Conservation (phyloP, 2,797 vertebrate species). For the Anisognathus igniventris region DNA sequence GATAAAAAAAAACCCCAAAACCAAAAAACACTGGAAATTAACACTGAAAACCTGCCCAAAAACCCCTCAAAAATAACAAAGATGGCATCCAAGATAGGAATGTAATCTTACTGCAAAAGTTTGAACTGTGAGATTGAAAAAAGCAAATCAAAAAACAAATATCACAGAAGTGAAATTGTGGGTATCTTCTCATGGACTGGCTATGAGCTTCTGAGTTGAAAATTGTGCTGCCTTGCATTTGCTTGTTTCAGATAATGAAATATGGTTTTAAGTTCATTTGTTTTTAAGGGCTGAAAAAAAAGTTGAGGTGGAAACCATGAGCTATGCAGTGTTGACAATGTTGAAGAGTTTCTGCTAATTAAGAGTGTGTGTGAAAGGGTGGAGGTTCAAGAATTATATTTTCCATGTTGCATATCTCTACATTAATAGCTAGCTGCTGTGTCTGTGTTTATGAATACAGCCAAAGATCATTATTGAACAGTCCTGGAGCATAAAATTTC, state of each 20-base stretch:
- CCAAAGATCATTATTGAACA: slow-evolving; percentile 24
- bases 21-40: not conserved
- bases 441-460: not conserved
- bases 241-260: not conserved
- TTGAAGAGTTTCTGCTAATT: not conserved
- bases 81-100: fast-evolving
- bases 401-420: not conserved
- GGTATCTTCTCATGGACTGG: not conserved
- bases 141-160: fast-evolving
- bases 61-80: not conserved
- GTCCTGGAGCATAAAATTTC: slow-evolving; percentile 39
- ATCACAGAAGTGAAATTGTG: not conserved
- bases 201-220: not conserved
- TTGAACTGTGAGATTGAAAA: not conserved
- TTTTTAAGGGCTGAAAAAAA: not conserved
- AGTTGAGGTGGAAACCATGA: not conserved
- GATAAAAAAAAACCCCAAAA: not conserved
- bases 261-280: fast-evolving
- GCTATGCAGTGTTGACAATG: not conserved
- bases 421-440: not conserved
- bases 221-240: not conserved
- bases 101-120: not conserved
- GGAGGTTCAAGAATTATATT: not conserved
- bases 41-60: not conserved
- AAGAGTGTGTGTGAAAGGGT: not conserved